Base-by-base conservation (phyloP, 2,888 invertebrate genomes). In the Hanleya hanleyi region DNA sequence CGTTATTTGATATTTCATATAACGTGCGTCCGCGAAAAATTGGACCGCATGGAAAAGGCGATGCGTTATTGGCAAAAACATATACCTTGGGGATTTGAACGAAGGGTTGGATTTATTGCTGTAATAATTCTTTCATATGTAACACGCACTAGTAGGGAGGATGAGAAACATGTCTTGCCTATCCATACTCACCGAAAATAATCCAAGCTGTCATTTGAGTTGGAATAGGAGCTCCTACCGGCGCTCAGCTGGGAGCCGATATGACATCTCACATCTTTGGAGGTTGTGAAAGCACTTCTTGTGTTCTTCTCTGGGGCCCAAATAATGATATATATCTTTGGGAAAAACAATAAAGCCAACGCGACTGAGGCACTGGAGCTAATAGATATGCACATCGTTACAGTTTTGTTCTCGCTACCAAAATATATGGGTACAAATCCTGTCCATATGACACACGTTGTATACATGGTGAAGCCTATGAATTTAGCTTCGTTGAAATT, bases 381-480 rank as follows among this genome's bases (percentile, higher is more conserved):
- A 64, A 94, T 94, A 85, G 94, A 94, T 90, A 95, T 92, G 83
- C 94, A 94, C 92, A 92, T 90, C 6, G 92, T 92, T 49, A 92
- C 91, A 81, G 93, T 93, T 91, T 93, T 93, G 32, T 81, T 79
- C 65, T 86, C 93, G 81, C 94, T 98, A 78, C 97, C 97, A 91
- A 98, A 98, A 92, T 98, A 98, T 67, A 99, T 93, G 6, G 98
- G 97, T 71, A 99, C 96, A 91, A 99, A 99, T 29, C 99, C 99
- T 80, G 97, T 92, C 99, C 99, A 99, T 89, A 98, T 97, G 78
- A 98, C 96, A 91, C 97, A 97, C 36, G 98, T 98, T 57, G 98
- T 98, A 92, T 97, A 99, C 99, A 99, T 99, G 33, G 98, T 98
- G 92, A 99, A 99, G 93, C 99, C 95, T 78, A 95, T 94, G 78